These are phyloP conservation scores for Acleris literana DNA, from an alignment of 2,888 invertebrate genomes.

Conservation along the genomic window DNA sequence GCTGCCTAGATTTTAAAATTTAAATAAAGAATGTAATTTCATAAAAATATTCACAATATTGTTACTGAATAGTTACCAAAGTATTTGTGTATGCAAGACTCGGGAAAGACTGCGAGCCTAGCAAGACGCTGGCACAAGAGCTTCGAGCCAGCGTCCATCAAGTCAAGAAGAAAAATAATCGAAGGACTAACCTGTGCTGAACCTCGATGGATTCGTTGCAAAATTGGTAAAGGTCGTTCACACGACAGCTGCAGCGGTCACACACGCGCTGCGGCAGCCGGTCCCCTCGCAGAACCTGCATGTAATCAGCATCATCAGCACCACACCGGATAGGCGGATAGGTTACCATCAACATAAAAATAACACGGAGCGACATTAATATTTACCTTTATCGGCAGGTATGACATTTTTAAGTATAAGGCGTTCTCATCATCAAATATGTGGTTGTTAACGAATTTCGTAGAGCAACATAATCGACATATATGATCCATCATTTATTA, in stretches of 20 bases:
- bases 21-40: background rate
- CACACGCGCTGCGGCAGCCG: slow-evolving; percentile 88
- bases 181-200: slow-evolving; percentile 79
- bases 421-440: slow-evolving; percentile 88
- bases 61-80: too few species aligned
- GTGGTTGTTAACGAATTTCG: slow-evolving; percentile 84
- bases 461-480: slow-evolving; percentile 75
- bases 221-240: slow-evolving; percentile 88
- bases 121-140: too few species aligned
- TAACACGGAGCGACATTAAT: slow-evolving; percentile 12
- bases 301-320: slow-evolving; percentile 42
- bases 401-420: slow-evolving; percentile 87
- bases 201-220: slow-evolving; percentile 87
- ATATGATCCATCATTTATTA: slow-evolving; percentile 68
- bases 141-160: too few species aligned
- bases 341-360: slow-evolving; percentile 29
- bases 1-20: background rate
- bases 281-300: slow-evolving; percentile 86
- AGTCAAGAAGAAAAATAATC: too few species aligned
- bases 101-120: too few species aligned
- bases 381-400: slow-evolving; percentile 89
- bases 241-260: slow-evolving; percentile 87
- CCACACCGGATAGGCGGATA: slow-evolving; percentile 40
- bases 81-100: too few species aligned
- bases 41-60: too few species aligned